Evolutionary conservation across 2,797 vertebrate species (phyloP), one percentile per base, ranked within the genome.

Genomic region (Myotis myotis): DNA sequence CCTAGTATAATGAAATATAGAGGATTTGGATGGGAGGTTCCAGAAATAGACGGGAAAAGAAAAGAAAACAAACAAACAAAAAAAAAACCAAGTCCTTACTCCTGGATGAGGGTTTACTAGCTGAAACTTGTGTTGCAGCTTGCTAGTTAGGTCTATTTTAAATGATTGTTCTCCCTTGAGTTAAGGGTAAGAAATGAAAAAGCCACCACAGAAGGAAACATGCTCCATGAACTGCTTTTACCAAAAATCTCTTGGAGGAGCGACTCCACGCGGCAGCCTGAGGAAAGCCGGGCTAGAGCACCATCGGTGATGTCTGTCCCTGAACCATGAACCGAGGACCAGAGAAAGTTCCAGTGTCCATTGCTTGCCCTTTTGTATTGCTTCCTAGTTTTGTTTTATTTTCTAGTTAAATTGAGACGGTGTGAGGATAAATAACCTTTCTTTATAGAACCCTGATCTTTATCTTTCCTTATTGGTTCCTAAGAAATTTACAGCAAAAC

Each of bases 401-500:
- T 87, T 66, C 38, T 17, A 15, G 41, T 81, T 86, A 71, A 79
- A 79, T 11, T 25, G 47, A 86, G 55, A 75, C 38, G 9, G n/a
- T 74, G 23, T 22, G 6, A 80, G 7, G 9, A 75, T 57, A 74
- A 7, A 13, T 62, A 76, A 51, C 3, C 3, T 38, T 33, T 70
- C 36, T 68, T 70, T 76, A 64, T 19, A 78, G 28, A 93, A 89
- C 19, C 0, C 70, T 71, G 16, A 6, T 62, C 10, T 91, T 89
- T 93, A 79, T 8, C 51, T 76, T 76, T 80, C 41, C 28, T 68
- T 85, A 28, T 49, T 79, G 19, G 28, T 47, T 80, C 36, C 11
- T 79, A 80, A 64, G 53, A 81, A 94, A 94, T 47, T 51, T 74
- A 72, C 3, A 2, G 10, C 10, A 89, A 94, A 94, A 76, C 17